Evolutionary conservation across 2,888 invertebrate genomes (phyloP), one percentile per base, ranked within the genome.

Genomic region (Thymelicus acteon): DNA sequence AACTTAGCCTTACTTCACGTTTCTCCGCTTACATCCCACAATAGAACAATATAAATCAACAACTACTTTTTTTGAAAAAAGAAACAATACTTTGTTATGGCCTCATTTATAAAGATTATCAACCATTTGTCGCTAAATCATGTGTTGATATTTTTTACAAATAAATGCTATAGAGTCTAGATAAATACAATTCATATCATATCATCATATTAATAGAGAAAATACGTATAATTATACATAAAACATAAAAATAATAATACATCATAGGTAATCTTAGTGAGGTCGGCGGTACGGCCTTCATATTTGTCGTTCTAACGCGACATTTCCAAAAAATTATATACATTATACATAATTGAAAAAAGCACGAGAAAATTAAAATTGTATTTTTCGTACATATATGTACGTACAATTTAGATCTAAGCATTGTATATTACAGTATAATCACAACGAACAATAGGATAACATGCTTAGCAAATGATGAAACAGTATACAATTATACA

Each of bases 371-470:
- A 31, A 7, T 37, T 6, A 13, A 8, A 13, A 37, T 37, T 57
- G 8, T 13, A 37, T 13, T 13, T 57, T 57, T 13, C 64, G 68
- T 64, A 39, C 40, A 31, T 57, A 10, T 31, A 57, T 10, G 57
- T 57, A 57, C 57, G 37, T 57, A 57, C 13, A 57, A 57, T 57
- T 57, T 31, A 57, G 57, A 57, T 31, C 57, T 57, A 65, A 52
- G 8, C 10, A 31, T 39, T 24, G 7, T 58, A 7, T 31, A 65
- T n/a, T 39, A 54, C 57, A 65, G 13, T 57, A 65, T 5, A 44
- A 64, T 64, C 64, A 64, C 64, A 64, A 64, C 54, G 40, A 15
- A 52, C 54, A 52, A 54, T 64, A 54, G 54, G 64, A 54, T 13
- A 24, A 64, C 24, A 49, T 40, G 39, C 40, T 52, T 47, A 19